Percentiles rank a stretch among this genome's conserved stretches.
Conservation (phyloP, 2,113 vertebrate species). For the Centropus unirufus region DNA sequence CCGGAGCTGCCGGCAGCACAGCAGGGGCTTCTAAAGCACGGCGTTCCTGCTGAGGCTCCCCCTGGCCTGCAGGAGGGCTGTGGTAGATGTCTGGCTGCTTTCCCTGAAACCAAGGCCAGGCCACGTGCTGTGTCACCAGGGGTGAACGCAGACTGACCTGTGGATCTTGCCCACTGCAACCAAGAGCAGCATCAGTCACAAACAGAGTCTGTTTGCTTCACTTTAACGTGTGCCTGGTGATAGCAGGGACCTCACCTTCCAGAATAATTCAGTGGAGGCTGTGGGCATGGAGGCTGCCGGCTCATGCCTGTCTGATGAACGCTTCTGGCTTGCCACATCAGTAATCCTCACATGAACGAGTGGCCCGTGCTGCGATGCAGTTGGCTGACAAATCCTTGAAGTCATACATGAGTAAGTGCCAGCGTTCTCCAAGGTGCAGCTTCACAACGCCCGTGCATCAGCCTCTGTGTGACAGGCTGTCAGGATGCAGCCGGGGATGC, state of each 20-base stretch:
- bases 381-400: conserved; percentile 44
- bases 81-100: not conserved
- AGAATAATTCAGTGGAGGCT: not conserved
- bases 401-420: not conserved
- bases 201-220: not conserved
- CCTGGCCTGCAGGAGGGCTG: not conserved
- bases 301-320: not conserved
- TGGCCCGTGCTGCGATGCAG: not conserved
- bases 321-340: conserved; percentile 50
- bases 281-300: not conserved
- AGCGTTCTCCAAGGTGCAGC: not conserved
- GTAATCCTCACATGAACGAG: conserved; percentile 29
- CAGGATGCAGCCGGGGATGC: not conserved
- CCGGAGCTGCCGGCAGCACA: not conserved
- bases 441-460: not conserved
- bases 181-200: not conserved
- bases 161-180: not conserved
- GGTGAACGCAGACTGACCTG: not conserved
- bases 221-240: not conserved
- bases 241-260: not conserved
- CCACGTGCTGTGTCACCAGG: not conserved
- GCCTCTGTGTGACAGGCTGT: not conserved
- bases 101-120: not conserved
- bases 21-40: not conserved
- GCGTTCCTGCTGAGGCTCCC: not conserved